A percentile compares a stretch with the other conserved stretches of the same genome.
Conservation (phyloP, 2,888 invertebrate genomes). For the Ichneumoninae sp. region DNA sequence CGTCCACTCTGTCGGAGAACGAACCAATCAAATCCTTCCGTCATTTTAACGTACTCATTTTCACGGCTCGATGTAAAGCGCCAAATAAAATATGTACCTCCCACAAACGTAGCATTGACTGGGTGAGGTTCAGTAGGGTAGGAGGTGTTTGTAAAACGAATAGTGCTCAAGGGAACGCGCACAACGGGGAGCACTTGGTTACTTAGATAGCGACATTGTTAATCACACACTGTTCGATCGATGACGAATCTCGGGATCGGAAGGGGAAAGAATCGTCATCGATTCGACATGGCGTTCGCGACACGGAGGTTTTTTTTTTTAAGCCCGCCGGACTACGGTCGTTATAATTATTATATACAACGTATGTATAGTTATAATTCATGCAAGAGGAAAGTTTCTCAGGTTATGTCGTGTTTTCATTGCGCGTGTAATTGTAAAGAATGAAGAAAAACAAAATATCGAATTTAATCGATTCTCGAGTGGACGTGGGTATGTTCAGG, state of each 20-base stretch:
- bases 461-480: slow-evolving; percentile 24
- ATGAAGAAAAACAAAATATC: neutral
- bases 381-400: slow-evolving; percentile 15
- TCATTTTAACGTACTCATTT: no score
- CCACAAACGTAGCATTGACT: slow-evolving; percentile 3
- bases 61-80: neutral
- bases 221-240: neutral
- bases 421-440: slow-evolving; percentile 28
- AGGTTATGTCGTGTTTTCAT: slow-evolving; percentile 30
- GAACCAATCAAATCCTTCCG: no score
- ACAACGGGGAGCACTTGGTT: slow-evolving; percentile 25
- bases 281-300: neutral
- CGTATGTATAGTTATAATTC: slow-evolving; percentile 8
- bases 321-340: neutral
- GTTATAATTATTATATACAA: slow-evolving; percentile 2
- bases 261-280: neutral
- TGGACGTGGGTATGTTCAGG: neutral
- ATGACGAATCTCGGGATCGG: neutral
- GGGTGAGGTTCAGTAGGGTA: neutral
- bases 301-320: neutral
- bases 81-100: neutral
- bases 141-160: slow-evolving; percentile 15
- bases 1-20: no score
- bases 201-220: neutral
- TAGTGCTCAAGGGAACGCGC: slow-evolving; percentile 41